These are phyloP conservation scores for Aphaenogaster ashmeadi DNA, from an alignment of 1,140 invertebrate species.

Conservation along the genomic window DNA sequence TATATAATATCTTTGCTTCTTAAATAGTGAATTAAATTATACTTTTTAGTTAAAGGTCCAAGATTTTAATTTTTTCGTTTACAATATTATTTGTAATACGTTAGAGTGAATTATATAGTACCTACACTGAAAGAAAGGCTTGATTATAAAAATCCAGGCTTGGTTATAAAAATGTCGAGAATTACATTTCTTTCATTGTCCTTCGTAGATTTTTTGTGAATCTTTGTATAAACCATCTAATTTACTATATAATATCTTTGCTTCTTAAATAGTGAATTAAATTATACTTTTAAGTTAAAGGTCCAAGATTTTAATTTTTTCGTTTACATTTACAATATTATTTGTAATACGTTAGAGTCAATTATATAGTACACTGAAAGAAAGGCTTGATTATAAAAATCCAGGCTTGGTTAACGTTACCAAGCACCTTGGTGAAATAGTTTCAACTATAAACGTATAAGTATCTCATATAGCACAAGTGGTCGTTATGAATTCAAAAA, in stretches of 20 bases:
- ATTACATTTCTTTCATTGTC: not conserved
- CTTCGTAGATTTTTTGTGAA: not conserved
- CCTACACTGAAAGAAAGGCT: too few species aligned
- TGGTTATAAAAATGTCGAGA: not conserved
- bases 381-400: too few species aligned
- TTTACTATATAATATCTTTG: not conserved
- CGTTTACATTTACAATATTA: not conserved
- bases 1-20: not conserved
- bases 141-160: too few species aligned
- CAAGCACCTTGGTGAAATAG: too few species aligned
- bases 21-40: not conserved
- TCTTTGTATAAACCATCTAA: not conserved
- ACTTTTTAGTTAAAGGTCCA: not conserved
- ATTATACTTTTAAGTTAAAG: not conserved
- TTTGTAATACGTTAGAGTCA: not conserved
- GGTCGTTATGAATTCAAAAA: too few species aligned
- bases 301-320: not conserved
- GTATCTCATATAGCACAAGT: too few species aligned
- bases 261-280: not conserved
- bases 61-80: not conserved
- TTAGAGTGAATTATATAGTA: not conserved
- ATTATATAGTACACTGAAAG: not conserved
- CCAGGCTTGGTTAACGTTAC: too few species aligned
- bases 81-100: not conserved
- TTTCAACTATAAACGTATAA: too few species aligned